These are phyloP conservation scores for Tamandua tetradactyla DNA, from an alignment of 2,797 vertebrate species.

Conservation along the genomic window DNA sequence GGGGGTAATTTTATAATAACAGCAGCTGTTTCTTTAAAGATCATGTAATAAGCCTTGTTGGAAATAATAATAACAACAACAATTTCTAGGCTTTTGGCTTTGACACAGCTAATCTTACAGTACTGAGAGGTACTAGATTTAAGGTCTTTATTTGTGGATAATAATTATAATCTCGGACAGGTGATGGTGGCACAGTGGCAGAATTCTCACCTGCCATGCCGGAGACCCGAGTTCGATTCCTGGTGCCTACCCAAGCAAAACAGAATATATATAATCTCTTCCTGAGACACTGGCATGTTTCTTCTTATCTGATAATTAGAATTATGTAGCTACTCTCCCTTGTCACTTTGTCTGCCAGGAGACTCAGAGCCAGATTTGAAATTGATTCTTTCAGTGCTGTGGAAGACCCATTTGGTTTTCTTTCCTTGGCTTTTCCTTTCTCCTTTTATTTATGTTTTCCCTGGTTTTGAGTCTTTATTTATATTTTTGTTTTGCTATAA, in stretches of 20 bases:
- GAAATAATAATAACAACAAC: not conserved
- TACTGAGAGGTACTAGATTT: slow-evolving; percentile 61
- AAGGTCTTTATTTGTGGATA: slow-evolving; percentile 69
- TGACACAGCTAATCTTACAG: slow-evolving; percentile 65
- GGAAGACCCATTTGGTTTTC: slow-evolving; percentile 3
- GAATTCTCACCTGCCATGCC: too few relatives aligned
- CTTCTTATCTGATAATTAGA: slow-evolving; percentile 67
- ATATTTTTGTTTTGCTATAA: slow-evolving; percentile 58
- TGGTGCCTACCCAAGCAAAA: too few relatives aligned
- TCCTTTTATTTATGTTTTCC: slow-evolving; percentile 47
- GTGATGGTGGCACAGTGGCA: too few relatives aligned
- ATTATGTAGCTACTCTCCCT: slow-evolving; percentile 71
- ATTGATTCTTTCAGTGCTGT: slow-evolving; percentile 37
- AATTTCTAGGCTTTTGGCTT: slow-evolving; percentile 61
- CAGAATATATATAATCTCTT: too few relatives aligned
- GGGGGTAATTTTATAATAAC: slow-evolving; percentile 59
- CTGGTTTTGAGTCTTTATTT: slow-evolving; percentile 51
- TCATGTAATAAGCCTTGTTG: slow-evolving; percentile 66
- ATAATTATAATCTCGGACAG: slow-evolving; percentile 70
- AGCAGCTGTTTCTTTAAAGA: slow-evolving; percentile 54
- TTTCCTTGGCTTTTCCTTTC: slow-evolving; percentile 30
- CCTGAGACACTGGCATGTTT: slow-evolving; percentile 66
- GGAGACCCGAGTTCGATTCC: too few relatives aligned
- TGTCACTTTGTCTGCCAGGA: slow-evolving; percentile 71
- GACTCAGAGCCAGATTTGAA: slow-evolving; percentile 66